These are phyloP conservation scores for Coluber constrictor DNA, from an alignment of 2,797 vertebrate species.

Conservation along the genomic window DNA sequence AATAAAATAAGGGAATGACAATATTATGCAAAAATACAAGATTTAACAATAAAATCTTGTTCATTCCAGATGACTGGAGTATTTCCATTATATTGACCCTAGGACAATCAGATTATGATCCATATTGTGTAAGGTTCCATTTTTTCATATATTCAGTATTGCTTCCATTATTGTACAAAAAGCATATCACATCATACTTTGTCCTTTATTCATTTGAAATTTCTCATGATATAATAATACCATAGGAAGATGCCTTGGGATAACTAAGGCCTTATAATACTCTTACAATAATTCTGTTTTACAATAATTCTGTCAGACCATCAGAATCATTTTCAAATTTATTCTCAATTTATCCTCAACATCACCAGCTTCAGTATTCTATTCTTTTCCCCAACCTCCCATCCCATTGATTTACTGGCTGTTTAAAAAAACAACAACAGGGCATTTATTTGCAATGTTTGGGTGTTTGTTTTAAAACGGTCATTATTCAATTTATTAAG, in stretches of 20 bases:
- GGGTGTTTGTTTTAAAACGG: neutral
- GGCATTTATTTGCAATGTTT: neutral
- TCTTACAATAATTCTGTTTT: neutral
- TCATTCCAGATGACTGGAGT: neutral
- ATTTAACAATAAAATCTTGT: neutral
- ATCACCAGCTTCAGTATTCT: neutral
- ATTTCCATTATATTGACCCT: neutral
- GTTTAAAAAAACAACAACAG: neutral
- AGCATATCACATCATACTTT: neutral
- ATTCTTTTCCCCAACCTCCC: neutral
- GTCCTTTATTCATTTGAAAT: neutral
- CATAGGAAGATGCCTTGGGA: too few species aligned
- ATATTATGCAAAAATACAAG: neutral
- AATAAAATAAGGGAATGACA: neutral
- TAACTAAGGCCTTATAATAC: neutral
- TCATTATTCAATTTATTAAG: neutral
- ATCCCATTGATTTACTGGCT: neutral
- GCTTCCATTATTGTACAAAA: neutral
- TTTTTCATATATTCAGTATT: neutral
- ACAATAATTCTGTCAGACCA: neutral
- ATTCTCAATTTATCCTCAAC: neutral
- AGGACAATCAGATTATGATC: neutral
- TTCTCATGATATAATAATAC: neutral
- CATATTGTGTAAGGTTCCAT: neutral
- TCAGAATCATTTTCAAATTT: neutral